Conservation (phyloP, 2,888 invertebrate genomes). For the Thyatira batis region DNA sequence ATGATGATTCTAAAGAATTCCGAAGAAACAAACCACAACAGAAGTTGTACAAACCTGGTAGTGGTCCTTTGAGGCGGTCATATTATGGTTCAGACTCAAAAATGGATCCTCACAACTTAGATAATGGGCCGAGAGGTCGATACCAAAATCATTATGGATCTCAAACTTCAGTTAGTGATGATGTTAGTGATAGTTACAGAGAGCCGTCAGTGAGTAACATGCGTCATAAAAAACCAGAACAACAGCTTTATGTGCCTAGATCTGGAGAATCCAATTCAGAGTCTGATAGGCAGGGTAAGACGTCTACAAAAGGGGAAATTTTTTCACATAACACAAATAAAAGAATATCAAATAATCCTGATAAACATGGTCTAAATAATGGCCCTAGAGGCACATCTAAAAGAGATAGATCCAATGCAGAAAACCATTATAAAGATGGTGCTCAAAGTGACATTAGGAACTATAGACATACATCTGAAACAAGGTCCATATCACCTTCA, state of each 20-base stretch:
- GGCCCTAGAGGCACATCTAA: slow-evolving; percentile 55
- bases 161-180: slow-evolving; percentile 66
- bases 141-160: slow-evolving; percentile 66
- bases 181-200: slow-evolving; percentile 47
- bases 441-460: slow-evolving; percentile 64
- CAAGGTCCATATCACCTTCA: slow-evolving; percentile 81
- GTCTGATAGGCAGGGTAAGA: slow-evolving; percentile 58
- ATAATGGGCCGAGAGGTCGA: slow-evolving; percentile 53
- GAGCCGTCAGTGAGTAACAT: slow-evolving; percentile 45
- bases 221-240: slow-evolving; percentile 72
- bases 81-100: slow-evolving; percentile 82
- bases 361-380: slow-evolving; percentile 53
- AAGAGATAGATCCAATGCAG: slow-evolving; percentile 62
- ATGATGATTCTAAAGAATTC: slow-evolving; percentile 81
- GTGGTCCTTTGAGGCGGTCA: slow-evolving; percentile 87
- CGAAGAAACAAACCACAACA: slow-evolving; percentile 86
- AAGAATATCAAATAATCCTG: slow-evolving; percentile 61
- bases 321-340: slow-evolving; percentile 71
- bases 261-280: slow-evolving; percentile 61
- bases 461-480: slow-evolving; percentile 84
- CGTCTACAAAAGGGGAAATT: slow-evolving; percentile 61
- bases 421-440: slow-evolving; percentile 57
- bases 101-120: slow-evolving; percentile 73
- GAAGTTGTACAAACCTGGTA: slow-evolving; percentile 88
- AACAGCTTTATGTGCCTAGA: slow-evolving; percentile 70